Base-by-base conservation (phyloP, 2,113 vertebrate genomes). In the Sinocyclocheilus anophthalmus region DNA sequence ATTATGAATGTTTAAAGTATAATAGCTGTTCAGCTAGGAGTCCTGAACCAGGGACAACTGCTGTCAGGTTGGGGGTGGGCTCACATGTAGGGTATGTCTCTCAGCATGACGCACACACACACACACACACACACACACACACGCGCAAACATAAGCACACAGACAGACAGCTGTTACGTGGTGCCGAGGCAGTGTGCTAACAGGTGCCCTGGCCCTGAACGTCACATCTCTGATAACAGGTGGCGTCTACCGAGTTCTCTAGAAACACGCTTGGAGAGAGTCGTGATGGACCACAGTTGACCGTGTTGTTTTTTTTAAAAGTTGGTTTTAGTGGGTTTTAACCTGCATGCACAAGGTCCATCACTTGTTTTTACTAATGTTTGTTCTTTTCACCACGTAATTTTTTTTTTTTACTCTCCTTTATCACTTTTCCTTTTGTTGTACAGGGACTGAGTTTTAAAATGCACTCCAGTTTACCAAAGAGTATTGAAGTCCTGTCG, bases 101-200 rank as follows among this genome's bases (percentile, higher is more conserved):
- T 93, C 92, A 93, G 91, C 88, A 53, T 89, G 91, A 87, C 90
- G 90, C 84, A 87, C 78, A 85, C 77, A 82, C 90, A 88, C 88
- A 89, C 42, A 45, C 0, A 42, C 39, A 42, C 26, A 85, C 77
- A 82, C 90, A 88, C 88, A 89, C 42, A 45, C 0, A 42, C 39
- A 42, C 26, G 2, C 79, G 79, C 77, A 90, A 87, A 88, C 90
- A 89, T 85, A 85, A 84, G 88, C 90, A 81, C 85, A 86, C 81
- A 90, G 76, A 88, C 75, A 84, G 88, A 86, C 88, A 86, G 84
- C 89, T 89, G 93, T 91, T 89, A 90, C 88, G 92, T 83, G 91
- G 91, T 91, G 93, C 91, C 88, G 93, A 92, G 94, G 93, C 90
- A 90, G 93, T 91, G 93, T 91, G 93, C 92, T 92, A 94, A 94